A percentile compares a stretch with the other conserved stretches of the same genome.
Conservation (phyloP, 2,113 vertebrate species). For the Felis chaus region DNA sequence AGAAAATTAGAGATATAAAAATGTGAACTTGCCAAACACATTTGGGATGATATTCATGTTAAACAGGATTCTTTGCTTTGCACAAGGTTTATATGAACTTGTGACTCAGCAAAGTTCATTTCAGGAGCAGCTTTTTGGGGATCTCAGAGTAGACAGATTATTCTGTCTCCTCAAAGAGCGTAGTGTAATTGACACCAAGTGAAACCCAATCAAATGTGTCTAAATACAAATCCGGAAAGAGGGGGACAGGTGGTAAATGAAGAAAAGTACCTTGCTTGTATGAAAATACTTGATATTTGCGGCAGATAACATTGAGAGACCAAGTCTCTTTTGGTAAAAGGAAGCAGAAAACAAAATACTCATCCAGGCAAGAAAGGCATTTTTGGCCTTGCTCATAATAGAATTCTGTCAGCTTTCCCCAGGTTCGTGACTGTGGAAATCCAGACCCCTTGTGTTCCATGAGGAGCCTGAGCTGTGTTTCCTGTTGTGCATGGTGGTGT, state of each 20-base stretch:
- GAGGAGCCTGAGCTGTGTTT: neutral
- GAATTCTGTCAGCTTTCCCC: neutral
- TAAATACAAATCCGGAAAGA: neutral
- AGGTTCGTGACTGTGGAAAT: neutral
- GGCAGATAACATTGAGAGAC: neutral
- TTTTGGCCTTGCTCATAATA: neutral
- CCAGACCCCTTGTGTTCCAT: neutral
- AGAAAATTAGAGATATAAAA: neutral
- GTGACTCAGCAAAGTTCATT: neutral
- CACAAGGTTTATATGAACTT: neutral
- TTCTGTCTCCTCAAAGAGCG: neutral
- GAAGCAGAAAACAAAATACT: neutral
- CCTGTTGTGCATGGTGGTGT: neutral
- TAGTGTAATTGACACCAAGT: neutral
- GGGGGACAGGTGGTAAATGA: neutral
- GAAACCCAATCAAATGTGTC: conserved; percentile 19
- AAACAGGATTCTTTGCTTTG: neutral
- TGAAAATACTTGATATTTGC: neutral
- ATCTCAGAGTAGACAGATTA: neutral
- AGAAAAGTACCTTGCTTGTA: neutral
- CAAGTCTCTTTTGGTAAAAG: neutral
- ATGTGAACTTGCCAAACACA: neutral
- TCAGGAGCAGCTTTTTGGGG: neutral
- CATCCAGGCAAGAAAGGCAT: neutral
- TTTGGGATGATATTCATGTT: neutral